These are phyloP conservation scores for Suricata suricatta DNA, from an alignment of 2,113 vertebrate genomes.

Conservation along the genomic window DNA sequence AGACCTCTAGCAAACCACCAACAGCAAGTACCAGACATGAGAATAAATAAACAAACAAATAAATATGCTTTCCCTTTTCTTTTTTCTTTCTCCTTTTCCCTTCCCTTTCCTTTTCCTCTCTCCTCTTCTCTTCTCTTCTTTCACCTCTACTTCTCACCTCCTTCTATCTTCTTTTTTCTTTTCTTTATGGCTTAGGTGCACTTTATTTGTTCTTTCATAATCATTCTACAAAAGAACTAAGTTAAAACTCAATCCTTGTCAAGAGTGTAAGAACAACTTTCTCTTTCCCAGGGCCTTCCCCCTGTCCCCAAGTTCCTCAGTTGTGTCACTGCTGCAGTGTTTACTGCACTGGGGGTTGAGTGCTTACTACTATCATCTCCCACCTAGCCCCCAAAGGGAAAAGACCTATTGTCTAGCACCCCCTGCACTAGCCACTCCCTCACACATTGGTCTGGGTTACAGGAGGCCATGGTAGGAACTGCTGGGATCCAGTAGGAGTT, in stretches of 20 bases:
- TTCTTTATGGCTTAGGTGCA: not conserved
- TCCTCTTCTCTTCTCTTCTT: accelerated
- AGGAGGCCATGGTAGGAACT: not conserved
- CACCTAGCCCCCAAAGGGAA: not conserved
- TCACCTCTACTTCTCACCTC: not conserved
- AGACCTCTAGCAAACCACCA: not conserved
- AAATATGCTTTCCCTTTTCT: not conserved
- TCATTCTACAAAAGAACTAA: constrained; percentile 40
- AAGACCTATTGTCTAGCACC: not conserved
- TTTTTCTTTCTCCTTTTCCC: not conserved
- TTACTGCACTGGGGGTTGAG: not conserved
- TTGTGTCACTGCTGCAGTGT: not conserved
- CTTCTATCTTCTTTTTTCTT: not conserved
- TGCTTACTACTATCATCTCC: not conserved
- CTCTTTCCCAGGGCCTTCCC: not conserved
- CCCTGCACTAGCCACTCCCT: not conserved
- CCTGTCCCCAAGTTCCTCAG: not conserved
- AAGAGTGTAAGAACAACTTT: not conserved
- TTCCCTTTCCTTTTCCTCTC: not conserved
- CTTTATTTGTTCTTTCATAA: constrained; percentile 35
- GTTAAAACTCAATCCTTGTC: not conserved
- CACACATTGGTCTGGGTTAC: not conserved
- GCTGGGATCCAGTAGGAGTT: not conserved
- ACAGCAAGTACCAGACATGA: not conserved
- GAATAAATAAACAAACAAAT: not conserved